A percentile compares a stretch with the other conserved stretches of the same genome.
phyloP scores from a whole-genome alignment of 2,888 invertebrate genomes.

The Myathropa florea region DNA sequence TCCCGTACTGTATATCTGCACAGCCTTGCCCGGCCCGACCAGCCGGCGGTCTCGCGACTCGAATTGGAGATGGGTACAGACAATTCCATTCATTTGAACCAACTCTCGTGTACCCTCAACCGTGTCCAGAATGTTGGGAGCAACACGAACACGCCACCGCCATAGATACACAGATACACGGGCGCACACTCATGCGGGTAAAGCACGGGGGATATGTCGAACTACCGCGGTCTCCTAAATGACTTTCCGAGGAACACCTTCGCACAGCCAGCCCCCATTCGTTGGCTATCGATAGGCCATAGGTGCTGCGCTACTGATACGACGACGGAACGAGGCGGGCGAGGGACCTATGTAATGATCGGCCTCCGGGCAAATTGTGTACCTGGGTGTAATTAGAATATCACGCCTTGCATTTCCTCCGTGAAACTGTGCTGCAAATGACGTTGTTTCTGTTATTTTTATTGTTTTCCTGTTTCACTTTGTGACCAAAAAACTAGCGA shows the following conservation, averaged over 20 bases:
- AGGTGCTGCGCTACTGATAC: neutral
- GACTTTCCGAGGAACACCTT: slow-evolving; percentile 15
- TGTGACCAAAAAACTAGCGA: neutral
- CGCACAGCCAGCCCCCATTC: neutral
- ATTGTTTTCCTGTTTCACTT: neutral
- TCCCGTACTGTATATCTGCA: neutral
- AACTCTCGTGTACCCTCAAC: slow-evolving; percentile 59
- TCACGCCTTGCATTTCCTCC: slow-evolving; percentile 72
- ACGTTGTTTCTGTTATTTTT: slow-evolving; percentile 2
- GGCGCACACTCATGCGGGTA: neutral
- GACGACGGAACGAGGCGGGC: neutral
- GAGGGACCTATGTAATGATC: slow-evolving; percentile 35
- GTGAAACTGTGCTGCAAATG: slow-evolving; percentile 23
- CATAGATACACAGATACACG: neutral
- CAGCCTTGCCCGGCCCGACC: neutral
- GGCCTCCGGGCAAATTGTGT: slow-evolving; percentile 41
- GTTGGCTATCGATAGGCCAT: neutral
- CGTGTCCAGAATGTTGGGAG: slow-evolving; percentile 46
- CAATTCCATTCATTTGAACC: slow-evolving; percentile 53
- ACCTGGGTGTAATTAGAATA: slow-evolving; percentile 59
- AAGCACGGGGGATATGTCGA: neutral
- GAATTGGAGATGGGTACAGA: slow-evolving; percentile 42
- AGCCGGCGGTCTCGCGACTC: slow-evolving; percentile 42
- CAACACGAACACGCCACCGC: neutral
- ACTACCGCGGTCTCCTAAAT: slow-evolving; percentile 4